A percentile compares a stretch with the other conserved stretches of the same genome.
These are phyloP conservation scores for Tetramorium alpestre DNA, from an alignment of 1,140 invertebrate species.

Conservation along the genomic window DNA sequence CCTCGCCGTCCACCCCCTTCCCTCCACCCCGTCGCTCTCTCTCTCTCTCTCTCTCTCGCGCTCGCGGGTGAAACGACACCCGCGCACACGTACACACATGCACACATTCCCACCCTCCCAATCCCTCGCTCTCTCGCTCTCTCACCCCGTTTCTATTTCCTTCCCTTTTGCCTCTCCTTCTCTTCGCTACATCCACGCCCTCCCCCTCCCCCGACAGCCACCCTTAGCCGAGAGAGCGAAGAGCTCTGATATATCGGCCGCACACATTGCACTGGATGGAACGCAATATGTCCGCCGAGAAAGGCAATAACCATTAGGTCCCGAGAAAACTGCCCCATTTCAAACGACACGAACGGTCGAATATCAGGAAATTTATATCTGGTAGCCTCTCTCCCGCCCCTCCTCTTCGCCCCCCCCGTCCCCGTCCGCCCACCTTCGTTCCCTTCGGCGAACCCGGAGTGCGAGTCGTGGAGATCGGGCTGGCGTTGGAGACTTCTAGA, in stretches of 20 bases:
- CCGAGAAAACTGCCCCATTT: conserved; percentile 88
- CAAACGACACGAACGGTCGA: conserved; percentile 87
- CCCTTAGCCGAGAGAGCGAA: conserved; percentile 75
- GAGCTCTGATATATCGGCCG: conserved; percentile 86
- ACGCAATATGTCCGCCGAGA: conserved; percentile 88
- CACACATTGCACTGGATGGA: conserved; percentile 88
- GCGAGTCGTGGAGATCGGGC: conserved; percentile 65
- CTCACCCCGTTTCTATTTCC: conserved; percentile 13
- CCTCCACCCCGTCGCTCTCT: conserved; percentile 36
- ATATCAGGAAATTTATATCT: conserved; percentile 88
- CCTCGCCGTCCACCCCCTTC: conserved; percentile 32
- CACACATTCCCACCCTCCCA: not conserved
- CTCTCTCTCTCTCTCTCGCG: conserved; percentile 27
- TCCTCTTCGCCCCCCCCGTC: not conserved
- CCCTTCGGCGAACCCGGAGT: conserved; percentile 66
- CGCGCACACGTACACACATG: not conserved
- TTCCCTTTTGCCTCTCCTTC: conserved; percentile 47
- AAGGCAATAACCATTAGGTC: conserved; percentile 89
- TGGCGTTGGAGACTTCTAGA: conserved; percentile 66
- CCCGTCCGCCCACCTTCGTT: conserved; percentile 58
- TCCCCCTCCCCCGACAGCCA: conserved; percentile 74
- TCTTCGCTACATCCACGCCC: conserved; percentile 51
- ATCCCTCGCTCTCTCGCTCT: not conserved
- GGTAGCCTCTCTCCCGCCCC: conserved; percentile 66
- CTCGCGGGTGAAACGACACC: conserved; percentile 25